Conservation (phyloP, 2,797 vertebrate genomes). For the Falco biarmicus region DNA sequence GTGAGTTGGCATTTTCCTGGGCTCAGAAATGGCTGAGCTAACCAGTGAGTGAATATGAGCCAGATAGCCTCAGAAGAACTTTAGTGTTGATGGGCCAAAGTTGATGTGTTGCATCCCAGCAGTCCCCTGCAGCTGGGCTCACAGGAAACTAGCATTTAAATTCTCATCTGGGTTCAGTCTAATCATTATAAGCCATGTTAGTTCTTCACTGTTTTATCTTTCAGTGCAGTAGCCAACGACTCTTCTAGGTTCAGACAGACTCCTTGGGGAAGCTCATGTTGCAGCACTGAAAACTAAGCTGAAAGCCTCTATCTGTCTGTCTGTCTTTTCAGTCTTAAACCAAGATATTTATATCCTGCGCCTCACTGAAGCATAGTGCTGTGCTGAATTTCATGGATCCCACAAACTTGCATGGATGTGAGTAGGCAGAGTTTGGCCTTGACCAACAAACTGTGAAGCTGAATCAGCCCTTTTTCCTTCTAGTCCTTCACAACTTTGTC, state of each 20-base stretch:
- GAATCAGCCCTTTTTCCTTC: conserved; percentile 18
- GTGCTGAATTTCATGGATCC: background rate
- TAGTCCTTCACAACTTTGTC: background rate
- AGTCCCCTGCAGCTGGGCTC: conserved; percentile 1
- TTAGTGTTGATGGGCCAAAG: background rate
- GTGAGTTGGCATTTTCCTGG: conserved; percentile 19
- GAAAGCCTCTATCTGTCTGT: background rate
- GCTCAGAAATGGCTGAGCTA: conserved; percentile 13
- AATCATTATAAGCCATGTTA: background rate
- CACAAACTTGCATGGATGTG: background rate
- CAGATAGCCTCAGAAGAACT: conserved; percentile 13
- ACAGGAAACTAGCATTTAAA: conserved; percentile 25
- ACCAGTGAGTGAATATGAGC: background rate
- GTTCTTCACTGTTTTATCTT: conserved; percentile 11
- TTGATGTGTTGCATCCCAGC: background rate
- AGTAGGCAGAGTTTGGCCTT: conserved; percentile 5
- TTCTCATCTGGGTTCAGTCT: conserved; percentile 44
- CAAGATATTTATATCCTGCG: background rate
- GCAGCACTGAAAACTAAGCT: background rate
- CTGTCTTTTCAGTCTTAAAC: conserved; percentile 16
- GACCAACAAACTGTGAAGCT: background rate
- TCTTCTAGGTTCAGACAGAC: background rate
- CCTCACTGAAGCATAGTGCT: background rate
- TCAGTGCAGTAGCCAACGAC: background rate
- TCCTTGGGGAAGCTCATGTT: conserved; percentile 38